Evolutionary conservation across 2,113 vertebrate genomes (phyloP).

Genomic region (Notothenia rossii): DNA sequence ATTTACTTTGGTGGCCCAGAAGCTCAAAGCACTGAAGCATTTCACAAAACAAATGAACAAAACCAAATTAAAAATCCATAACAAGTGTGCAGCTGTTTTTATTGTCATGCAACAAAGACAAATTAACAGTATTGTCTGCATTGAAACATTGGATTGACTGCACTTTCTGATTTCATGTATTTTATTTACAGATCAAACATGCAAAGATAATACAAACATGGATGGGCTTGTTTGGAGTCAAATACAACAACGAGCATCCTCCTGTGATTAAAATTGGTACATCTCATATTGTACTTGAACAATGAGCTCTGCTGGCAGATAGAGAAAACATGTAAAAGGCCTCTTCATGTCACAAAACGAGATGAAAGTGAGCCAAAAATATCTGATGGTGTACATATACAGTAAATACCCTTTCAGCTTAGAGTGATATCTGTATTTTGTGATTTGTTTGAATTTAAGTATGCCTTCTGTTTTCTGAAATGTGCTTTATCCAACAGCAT

Average conservation of each 20-base stretch:
- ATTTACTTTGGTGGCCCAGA: not conserved
- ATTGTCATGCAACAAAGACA: not conserved
- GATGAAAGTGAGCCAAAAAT: not conserved
- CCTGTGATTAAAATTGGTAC: not conserved
- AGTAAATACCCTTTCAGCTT: not conserved
- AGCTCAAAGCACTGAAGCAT: not conserved
- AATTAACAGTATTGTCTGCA: not conserved
- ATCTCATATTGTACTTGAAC: not conserved
- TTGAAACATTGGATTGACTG: not conserved
- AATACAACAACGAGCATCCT: not conserved
- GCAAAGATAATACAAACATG: not conserved
- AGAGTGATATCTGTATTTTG: not conserved
- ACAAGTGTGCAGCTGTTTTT: not conserved
- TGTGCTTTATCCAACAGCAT: not conserved
- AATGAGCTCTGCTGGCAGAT: not conserved
- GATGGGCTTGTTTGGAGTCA: no score
- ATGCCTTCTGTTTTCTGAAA: not conserved
- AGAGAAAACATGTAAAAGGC: no score
- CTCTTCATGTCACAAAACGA: not conserved
- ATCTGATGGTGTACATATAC: not conserved
- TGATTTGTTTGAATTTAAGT: not conserved
- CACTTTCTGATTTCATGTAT: not conserved
- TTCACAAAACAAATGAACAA: slow-evolving; percentile 11
- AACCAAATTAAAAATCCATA: not conserved
- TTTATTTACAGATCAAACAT: not conserved